These are phyloP conservation scores for Pluvianellus socialis DNA, from an alignment of 2,113 vertebrate species.

Conservation along the genomic window DNA sequence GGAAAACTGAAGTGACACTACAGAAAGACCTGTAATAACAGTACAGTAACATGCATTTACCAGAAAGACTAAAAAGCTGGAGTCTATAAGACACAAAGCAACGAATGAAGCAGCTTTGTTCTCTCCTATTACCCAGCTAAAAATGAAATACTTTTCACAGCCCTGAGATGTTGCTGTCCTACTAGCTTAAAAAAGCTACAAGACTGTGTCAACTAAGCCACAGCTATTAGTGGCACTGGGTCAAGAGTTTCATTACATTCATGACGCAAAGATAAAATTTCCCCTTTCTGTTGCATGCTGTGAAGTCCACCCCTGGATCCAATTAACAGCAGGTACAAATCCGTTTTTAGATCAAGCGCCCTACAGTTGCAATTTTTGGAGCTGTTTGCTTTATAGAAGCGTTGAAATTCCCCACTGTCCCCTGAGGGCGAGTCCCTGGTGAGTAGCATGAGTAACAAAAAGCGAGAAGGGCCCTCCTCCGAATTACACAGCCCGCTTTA, in stretches of 20 bases:
- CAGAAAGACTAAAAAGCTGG: neutral
- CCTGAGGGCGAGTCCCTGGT: neutral
- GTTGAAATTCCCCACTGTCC: neutral
- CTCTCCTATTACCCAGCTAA: neutral
- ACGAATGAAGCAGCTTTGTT: neutral
- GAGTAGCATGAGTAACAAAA: neutral
- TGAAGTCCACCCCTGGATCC: neutral
- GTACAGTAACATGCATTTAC: neutral
- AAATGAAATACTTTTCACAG: neutral
- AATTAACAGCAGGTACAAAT: conserved; percentile 27
- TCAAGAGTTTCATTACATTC: conserved; percentile 2
- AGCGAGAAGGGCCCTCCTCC: neutral
- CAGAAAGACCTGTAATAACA: neutral
- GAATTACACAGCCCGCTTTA: neutral
- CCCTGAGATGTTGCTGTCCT: neutral
- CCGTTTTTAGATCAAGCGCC: neutral
- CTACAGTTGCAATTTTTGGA: neutral
- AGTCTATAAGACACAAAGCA: neutral
- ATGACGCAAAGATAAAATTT: conserved; percentile 12
- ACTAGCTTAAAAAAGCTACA: neutral
- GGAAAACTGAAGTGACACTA: neutral
- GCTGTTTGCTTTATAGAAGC: neutral
- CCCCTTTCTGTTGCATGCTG: neutral
- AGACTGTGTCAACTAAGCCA: neutral
- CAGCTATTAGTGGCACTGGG: conserved; percentile 21